Evolutionary conservation across 2,113 vertebrate species (phyloP).

Genomic region (Leuciscus idus): DNA sequence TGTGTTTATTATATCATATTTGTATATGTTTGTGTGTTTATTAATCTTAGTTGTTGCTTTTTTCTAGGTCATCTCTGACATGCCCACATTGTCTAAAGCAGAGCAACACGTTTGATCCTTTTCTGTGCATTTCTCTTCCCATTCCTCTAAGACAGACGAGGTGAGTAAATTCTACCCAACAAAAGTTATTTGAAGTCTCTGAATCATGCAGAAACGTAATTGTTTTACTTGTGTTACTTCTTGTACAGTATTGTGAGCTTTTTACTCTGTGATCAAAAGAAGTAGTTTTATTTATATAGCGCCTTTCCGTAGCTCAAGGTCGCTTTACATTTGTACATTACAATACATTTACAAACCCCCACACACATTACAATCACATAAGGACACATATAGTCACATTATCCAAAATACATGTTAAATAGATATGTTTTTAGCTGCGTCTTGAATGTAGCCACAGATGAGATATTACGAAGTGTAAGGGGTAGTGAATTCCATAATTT

Average conservation of each 20-base stretch:
- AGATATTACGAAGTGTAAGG: too few relatives aligned
- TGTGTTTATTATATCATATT: neutral
- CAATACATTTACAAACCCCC: too few relatives aligned
- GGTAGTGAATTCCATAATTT: too few relatives aligned
- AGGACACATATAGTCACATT: too few relatives aligned
- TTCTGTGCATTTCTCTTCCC: constrained; percentile 93
- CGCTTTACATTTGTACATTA: too few relatives aligned
- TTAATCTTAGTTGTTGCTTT: neutral
- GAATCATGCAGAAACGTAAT: neutral
- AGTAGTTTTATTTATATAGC: too few relatives aligned
- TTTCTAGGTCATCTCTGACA: constrained; percentile 89
- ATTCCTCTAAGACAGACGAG: constrained; percentile 94
- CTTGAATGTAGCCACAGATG: too few relatives aligned
- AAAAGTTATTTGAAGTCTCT: neutral
- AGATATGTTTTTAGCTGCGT: too few relatives aligned
- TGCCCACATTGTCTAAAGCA: constrained; percentile 95
- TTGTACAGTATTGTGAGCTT: too few relatives aligned
- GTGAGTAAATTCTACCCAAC: constrained; percentile 68
- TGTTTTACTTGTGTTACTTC: neutral
- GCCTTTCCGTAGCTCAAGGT: too few relatives aligned
- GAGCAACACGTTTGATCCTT: constrained; percentile 97
- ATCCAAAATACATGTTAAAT: too few relatives aligned
- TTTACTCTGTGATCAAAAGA: neutral
- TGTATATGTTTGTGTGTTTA: neutral
- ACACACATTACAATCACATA: too few relatives aligned